phyloP scores from a whole-genome alignment of 2,888 invertebrate species.

The Sthenelais limicola region DNA sequence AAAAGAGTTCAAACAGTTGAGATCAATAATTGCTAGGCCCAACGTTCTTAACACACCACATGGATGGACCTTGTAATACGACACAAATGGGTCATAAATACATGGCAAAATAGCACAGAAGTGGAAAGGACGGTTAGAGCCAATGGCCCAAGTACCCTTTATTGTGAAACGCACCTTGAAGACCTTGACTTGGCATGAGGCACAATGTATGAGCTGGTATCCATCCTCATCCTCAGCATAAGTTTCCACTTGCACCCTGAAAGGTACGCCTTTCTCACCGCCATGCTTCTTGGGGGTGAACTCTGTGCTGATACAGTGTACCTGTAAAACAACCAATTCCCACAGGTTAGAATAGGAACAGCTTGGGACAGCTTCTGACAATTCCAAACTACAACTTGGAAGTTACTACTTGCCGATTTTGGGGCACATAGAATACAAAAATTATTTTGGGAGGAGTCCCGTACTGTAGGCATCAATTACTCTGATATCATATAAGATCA shows the following conservation, averaged over 20 bases:
- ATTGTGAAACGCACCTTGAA: conserved; percentile 73
- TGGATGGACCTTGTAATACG: background rate
- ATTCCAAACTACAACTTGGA: too few species aligned
- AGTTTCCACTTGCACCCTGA: conserved; percentile 91
- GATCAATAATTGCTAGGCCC: background rate
- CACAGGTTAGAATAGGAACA: too few species aligned
- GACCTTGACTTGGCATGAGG: conserved; percentile 96
- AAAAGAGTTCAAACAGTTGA: conserved; percentile 1
- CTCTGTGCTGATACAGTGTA: conserved; percentile 94
- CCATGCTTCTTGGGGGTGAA: conserved; percentile 98
- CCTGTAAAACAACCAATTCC: conserved; percentile 43
- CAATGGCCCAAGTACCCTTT: background rate
- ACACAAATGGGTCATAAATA: background rate
- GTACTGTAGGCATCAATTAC: too few species aligned
- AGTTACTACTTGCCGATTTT: too few species aligned
- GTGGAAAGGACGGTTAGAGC: background rate
- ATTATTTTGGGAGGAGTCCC: too few species aligned
- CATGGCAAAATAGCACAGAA: background rate
- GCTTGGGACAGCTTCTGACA: too few species aligned
- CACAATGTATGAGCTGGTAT: conserved; percentile 85
- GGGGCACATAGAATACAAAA: too few species aligned
- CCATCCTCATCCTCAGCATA: conserved; percentile 71
- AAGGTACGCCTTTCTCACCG: conserved; percentile 97
- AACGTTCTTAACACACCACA: background rate
- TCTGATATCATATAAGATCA: too few species aligned